Evolutionary conservation across 2,888 invertebrate genomes (phyloP).

Genomic region (Agrotis segetum): DNA sequence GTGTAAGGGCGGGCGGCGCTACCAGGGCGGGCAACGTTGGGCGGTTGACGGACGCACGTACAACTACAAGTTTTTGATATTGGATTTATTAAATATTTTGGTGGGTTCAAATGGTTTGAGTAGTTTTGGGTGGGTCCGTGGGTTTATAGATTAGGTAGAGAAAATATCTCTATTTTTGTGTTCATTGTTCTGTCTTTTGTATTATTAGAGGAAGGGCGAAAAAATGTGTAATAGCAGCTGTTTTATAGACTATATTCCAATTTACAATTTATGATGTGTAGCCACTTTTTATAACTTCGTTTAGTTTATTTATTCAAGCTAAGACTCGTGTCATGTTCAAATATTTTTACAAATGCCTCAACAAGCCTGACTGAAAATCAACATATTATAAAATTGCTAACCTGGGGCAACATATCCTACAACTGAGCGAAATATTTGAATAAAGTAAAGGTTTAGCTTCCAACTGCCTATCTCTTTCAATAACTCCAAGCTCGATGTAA

Average conservation of each 20-base stretch:
- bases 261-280: not conserved
- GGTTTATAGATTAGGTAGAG: slow-evolving; percentile 11
- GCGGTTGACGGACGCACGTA: slow-evolving; percentile 68
- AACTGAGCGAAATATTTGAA: too few species aligned
- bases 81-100: slow-evolving; percentile 66
- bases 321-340: too few species aligned
- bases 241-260: not conserved
- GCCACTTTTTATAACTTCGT: not conserved
- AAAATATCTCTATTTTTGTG: slow-evolving; percentile 21
- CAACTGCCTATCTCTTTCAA: too few species aligned
- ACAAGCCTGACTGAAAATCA: too few species aligned
- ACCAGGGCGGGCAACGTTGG: slow-evolving; percentile 61
- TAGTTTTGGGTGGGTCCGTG: slow-evolving; percentile 30
- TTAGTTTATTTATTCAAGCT: not conserved
- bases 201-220: not conserved
- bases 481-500: too few species aligned
- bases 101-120: slow-evolving; percentile 54
- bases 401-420: too few species aligned
- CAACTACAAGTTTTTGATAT: slow-evolving; percentile 71
- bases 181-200: slow-evolving; percentile 14
- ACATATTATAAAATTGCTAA: too few species aligned
- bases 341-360: too few species aligned
- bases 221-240: too few species aligned
- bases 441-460: too few species aligned
- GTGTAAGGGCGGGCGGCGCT: slow-evolving; percentile 68